Evolutionary conservation across 2,113 vertebrate species (phyloP).

Genomic region (Oplegnathus fasciatus): DNA sequence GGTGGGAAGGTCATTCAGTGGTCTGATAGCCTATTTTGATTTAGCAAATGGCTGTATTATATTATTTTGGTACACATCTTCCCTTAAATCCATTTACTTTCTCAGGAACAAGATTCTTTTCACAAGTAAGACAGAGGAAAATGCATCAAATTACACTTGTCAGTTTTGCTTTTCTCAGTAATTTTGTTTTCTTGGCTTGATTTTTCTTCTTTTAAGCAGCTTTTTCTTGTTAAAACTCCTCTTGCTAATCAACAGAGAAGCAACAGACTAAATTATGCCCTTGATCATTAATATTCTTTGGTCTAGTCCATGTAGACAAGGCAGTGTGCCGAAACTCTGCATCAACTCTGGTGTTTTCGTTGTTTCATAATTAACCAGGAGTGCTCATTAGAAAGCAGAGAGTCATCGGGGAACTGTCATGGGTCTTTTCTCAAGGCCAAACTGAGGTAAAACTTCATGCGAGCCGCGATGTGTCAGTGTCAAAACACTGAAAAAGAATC

Average conservation of each 20-base stretch:
- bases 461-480: conserved; percentile 20
- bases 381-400: conserved; percentile 38
- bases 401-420: conserved; percentile 12
- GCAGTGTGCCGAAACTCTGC: conserved; percentile 24
- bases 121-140: conserved; percentile 6
- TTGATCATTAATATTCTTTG: conserved; percentile 54
- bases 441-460: conserved; percentile 18
- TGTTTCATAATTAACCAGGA: conserved; percentile 55
- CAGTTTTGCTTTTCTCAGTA: conserved; percentile 6
- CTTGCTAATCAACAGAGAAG: conserved; percentile 16
- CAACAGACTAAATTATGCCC: conserved; percentile 17
- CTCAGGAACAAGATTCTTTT: conserved; percentile 2
- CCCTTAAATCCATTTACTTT: conserved; percentile 17
- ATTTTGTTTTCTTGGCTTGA: conserved; percentile 14
- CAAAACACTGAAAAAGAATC: background rate
- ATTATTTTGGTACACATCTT: conserved; percentile 43
- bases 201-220: background rate
- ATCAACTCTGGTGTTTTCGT: conserved; percentile 22
- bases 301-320: conserved; percentile 11
- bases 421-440: conserved; percentile 30
- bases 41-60: conserved; percentile 27
- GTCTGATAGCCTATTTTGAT: conserved; percentile 14
- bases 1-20: background rate
- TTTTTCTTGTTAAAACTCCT: background rate
- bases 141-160: conserved; percentile 30